Percentiles rank a stretch among this genome's conserved stretches.
Evolutionary conservation across 2,888 invertebrate genomes (phyloP).

Genomic region (Cephus pygmeus): DNA sequence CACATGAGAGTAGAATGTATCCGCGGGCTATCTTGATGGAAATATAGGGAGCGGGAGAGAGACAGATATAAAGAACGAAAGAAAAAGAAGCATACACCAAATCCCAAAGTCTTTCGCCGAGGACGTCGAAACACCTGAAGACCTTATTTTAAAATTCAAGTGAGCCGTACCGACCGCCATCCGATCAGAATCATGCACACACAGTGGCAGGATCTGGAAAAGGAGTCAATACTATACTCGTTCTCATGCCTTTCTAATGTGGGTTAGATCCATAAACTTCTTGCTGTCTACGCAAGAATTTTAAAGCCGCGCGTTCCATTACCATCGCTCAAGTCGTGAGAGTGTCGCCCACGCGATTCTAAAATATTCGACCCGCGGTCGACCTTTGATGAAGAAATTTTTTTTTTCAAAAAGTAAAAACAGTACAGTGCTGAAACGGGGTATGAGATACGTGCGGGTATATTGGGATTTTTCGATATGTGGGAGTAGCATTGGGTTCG

Average conservation of each 20-base stretch:
- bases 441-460: not conserved
- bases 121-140: not conserved
- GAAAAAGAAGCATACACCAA: not conserved
- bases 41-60: not conserved
- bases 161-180: not conserved
- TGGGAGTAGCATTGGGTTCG: not conserved
- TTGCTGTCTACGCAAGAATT: conserved; percentile 13
- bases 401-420: not conserved
- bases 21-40: not conserved
- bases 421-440: not conserved
- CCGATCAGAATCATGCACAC: not conserved
- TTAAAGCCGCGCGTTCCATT: conserved; percentile 1
- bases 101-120: not conserved
- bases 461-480: not conserved
- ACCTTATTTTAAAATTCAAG: not conserved
- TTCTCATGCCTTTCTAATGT: conserved; percentile 21
- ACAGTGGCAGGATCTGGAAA: conserved; percentile 12
- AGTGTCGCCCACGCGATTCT: not conserved
- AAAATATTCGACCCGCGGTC: not conserved
- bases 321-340: conserved; percentile 4
- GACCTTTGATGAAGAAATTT: not conserved
- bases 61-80: not conserved
- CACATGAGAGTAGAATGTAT: not conserved
- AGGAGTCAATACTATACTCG: not conserved
- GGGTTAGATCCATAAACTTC: conserved; percentile 21